Evolutionary conservation across 2,888 invertebrate species (phyloP).

Genomic region (Drosophila birchii): DNA sequence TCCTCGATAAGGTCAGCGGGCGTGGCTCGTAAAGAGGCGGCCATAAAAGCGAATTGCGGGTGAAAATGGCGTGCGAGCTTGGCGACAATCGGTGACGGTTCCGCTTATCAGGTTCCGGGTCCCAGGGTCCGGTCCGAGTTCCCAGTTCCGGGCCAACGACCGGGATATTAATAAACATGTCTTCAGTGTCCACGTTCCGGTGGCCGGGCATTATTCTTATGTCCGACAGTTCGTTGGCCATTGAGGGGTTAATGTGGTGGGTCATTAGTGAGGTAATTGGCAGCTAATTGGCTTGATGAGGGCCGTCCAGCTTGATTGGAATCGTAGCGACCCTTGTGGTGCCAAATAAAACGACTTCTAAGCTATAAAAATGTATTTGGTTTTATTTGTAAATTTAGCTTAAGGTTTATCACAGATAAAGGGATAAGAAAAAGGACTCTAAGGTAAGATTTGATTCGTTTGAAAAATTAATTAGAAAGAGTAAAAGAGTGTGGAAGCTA

Average conservation of each 20-base stretch:
- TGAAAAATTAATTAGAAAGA: not conserved
- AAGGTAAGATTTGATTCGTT: not conserved
- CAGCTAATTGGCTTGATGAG: slow-evolving; percentile 70
- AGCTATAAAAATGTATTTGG: not conserved
- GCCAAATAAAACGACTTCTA: slow-evolving; percentile 1
- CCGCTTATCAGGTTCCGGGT: slow-evolving; percentile 57
- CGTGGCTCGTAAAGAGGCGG: slow-evolving; percentile 63
- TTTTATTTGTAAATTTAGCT: not conserved
- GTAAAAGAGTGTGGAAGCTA: too few relatives aligned
- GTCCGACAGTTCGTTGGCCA: slow-evolving; percentile 1
- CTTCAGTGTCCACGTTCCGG: slow-evolving; percentile 15
- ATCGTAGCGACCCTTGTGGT: not conserved
- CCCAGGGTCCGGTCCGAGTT: slow-evolving; percentile 10
- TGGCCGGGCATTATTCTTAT: slow-evolving; percentile 24
- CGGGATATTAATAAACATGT: slow-evolving; percentile 48
- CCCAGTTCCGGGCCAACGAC: slow-evolving; percentile 15
- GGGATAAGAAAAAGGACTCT: not conserved
- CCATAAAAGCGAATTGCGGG: slow-evolving; percentile 59
- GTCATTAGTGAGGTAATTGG: slow-evolving; percentile 75
- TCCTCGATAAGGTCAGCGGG: slow-evolving; percentile 68
- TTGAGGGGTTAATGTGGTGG: slow-evolving; percentile 57
- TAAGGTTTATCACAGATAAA: not conserved
- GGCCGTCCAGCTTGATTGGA: slow-evolving; percentile 45
- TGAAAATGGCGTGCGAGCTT: slow-evolving; percentile 25
- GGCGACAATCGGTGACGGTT: slow-evolving; percentile 27